Conservation (phyloP, 1,140 invertebrate genomes). For the Leptopilina clavipes region DNA sequence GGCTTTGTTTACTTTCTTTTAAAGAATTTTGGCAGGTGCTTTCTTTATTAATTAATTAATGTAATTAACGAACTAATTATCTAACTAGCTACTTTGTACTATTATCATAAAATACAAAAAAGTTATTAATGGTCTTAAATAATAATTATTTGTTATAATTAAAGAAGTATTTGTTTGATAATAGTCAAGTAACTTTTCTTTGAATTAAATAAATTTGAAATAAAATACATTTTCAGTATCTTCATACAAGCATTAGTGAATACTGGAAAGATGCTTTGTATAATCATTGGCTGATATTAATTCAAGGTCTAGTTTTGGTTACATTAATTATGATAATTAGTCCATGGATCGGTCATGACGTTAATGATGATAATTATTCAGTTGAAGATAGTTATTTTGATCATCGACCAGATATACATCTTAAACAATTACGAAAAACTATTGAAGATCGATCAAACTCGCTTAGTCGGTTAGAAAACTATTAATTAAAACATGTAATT, state of each 20-base stretch:
- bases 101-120: no score
- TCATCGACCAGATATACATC: slow-evolving; percentile 7
- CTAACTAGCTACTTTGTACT: no score
- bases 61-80: no score
- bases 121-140: no score
- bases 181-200: no score
- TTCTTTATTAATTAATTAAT: no score
- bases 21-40: neutral
- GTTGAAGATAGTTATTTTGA: slow-evolving; percentile 7
- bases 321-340: slow-evolving; percentile 44
- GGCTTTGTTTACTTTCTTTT: slow-evolving; percentile 11
- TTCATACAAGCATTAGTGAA: slow-evolving; percentile 45
- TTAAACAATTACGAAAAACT: slow-evolving; percentile 2
- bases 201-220: no score
- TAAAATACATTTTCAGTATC: slow-evolving; percentile 25
- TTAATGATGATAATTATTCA: neutral
- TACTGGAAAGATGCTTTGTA: slow-evolving; percentile 47
- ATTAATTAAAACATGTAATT: slow-evolving; percentile 9
- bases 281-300: slow-evolving; percentile 46
- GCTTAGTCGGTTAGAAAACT: neutral
- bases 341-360: slow-evolving; percentile 40
- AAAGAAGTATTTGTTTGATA: no score
- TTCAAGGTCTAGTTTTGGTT: slow-evolving; percentile 42
- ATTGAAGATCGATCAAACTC: neutral
- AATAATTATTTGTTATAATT: no score